A percentile compares a stretch with the other conserved stretches of the same genome.
Conservation (phyloP, 1,140 invertebrate genomes). For the Euschistus heros region DNA sequence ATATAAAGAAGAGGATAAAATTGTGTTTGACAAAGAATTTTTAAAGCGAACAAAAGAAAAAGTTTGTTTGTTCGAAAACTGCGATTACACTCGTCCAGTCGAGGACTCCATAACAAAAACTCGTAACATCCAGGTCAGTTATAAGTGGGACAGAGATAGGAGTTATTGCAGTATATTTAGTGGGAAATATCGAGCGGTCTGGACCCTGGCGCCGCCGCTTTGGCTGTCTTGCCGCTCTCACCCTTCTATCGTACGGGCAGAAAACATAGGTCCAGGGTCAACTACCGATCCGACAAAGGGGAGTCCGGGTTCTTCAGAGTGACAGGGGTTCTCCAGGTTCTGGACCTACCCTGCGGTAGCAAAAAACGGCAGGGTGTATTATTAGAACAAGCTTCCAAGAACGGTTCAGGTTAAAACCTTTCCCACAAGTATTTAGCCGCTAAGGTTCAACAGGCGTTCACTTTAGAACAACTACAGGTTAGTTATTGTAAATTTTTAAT, state of each 20-base stretch:
- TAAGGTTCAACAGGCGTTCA: background rate
- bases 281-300: background rate
- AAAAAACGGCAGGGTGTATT: background rate
- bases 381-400: background rate
- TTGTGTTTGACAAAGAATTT: background rate
- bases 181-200: background rate
- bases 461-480: background rate
- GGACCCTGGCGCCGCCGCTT: background rate
- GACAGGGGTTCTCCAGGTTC: background rate
- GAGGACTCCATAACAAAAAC: background rate
- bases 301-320: too few relatives aligned
- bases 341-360: background rate
- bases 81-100: background rate
- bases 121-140: background rate
- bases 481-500: too few relatives aligned
- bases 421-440: background rate
- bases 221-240: background rate
- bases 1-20: background rate
- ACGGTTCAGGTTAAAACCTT: background rate
- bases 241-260: background rate
- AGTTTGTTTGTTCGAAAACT: background rate
- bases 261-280: background rate
- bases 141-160: too few relatives aligned
- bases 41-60: background rate
- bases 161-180: too few relatives aligned